Evolutionary conservation across 2,888 invertebrate species (phyloP), one percentile per base, ranked within the genome.

Genomic region (Charanyca ferruginea): DNA sequence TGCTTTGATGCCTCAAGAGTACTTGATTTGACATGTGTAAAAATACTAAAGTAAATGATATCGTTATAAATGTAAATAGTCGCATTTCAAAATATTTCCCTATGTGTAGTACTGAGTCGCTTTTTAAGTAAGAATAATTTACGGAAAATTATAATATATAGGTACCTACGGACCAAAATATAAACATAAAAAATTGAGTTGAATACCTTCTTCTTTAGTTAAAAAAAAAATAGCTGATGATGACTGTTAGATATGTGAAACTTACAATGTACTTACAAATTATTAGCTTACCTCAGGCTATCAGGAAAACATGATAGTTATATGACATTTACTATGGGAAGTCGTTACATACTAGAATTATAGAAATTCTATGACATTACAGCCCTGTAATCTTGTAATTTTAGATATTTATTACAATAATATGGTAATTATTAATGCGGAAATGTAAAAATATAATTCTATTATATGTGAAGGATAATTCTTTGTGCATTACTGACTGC

Each of bases 261-360:
- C 70, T 80, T 79, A 83, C 66, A 72, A 48, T 52, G 47, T 55
- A 59, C 53, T 38, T 38, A 59, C 55, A 62, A 38, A 55, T 61
- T 55, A 80, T 75, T 76, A 74, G 57, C 73, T 76, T 53, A 81
- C 82, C 81, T 72, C 59, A 83, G 80, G 84, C 80, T 75, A 80
- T 84, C 85, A 86, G 89, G 86, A 88, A 90, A 85, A 85, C 85
- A 83, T 69, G 52, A 74, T 69, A 83, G 80, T 79, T 60, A 68
- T 68, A 82, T 71, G 68, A 38, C n/a, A 77, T 77, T 74, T 54
- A 47, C 60, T 80, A 77, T 75, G 78, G 89, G 89, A 89, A 90
- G 84, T 84, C 66, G 73, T 85, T 83, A 80, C 66, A 71, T 69
- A 74, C 64, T 65, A 81, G 79, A 81, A 83, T 81, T 77, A 77